Percentiles rank a stretch among this genome's conserved stretches.
Conservation (phyloP, 1,140 invertebrate species). For the Drosophila equinoxialis region DNA sequence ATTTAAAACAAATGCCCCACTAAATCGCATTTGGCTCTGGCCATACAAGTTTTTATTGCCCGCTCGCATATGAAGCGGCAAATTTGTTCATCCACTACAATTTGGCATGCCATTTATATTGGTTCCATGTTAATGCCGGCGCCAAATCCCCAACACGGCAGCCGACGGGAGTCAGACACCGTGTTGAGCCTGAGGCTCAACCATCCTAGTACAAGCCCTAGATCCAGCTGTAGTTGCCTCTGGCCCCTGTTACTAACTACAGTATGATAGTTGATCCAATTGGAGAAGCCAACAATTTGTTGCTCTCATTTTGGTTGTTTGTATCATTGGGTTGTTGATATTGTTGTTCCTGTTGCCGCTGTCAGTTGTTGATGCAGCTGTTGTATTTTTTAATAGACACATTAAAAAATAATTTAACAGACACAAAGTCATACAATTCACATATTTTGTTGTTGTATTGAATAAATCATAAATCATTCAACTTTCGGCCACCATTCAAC, state of each 20-base stretch:
- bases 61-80: conserved; percentile 58
- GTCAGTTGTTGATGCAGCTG: conserved; percentile 68
- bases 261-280: conserved; percentile 40
- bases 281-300: conserved; percentile 37
- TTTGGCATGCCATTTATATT: conserved; percentile 81
- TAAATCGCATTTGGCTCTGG: conserved; percentile 69
- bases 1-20: conserved; percentile 77
- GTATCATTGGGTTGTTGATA: conserved; percentile 19
- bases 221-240: conserved; percentile 2
- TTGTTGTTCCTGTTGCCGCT: conserved; percentile 14
- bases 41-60: conserved; percentile 68
- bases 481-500: conserved; percentile 52
- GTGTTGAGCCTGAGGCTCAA: conserved; percentile 32
- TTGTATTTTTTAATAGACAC: conserved; percentile 79
- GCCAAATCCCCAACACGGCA: conserved; percentile 65
- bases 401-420: conserved; percentile 80
- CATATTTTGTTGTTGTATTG: conserved; percentile 56
- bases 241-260: no score
- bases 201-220: conserved; percentile 1
- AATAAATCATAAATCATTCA: conserved; percentile 81
- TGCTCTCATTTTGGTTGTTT: conserved; percentile 23
- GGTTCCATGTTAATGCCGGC: conserved; percentile 75
- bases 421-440: conserved; percentile 47
- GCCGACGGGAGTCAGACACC: conserved; percentile 25
- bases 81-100: conserved; percentile 79